Evolutionary conservation across 2,888 invertebrate genomes (phyloP).

Genomic region (Acronicta alni): DNA sequence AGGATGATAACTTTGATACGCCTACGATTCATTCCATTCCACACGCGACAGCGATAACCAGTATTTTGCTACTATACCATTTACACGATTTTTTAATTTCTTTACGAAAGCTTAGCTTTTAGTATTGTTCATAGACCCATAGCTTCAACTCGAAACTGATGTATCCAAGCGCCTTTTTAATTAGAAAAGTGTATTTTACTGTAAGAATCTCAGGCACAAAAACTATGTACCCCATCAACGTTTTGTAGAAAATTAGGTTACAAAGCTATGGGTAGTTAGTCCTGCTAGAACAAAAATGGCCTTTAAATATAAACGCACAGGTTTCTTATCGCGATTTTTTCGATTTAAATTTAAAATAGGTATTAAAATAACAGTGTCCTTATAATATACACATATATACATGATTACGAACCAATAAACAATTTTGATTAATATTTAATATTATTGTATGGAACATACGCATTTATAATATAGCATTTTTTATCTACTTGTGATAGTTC

Average conservation of each 20-base stretch:
- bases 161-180: conserved; percentile 1
- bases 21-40: conserved; percentile 82
- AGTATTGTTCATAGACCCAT: conserved; percentile 60
- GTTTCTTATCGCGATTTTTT: conserved; percentile 62
- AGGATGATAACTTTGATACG: conserved; percentile 71
- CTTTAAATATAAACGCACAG: conserved; percentile 65
- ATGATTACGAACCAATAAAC: conserved; percentile 55
- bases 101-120: conserved; percentile 78
- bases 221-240: conserved; percentile 26
- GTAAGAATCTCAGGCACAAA: conserved; percentile 47
- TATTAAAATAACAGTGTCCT: conserved; percentile 66
- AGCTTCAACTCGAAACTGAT: conserved; percentile 23
- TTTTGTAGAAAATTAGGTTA: conserved; percentile 30
- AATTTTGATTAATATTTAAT: conserved; percentile 53
- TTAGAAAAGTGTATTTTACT: not conserved
- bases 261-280: conserved; percentile 60
- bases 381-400: conserved; percentile 60
- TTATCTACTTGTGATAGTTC: conserved; percentile 75
- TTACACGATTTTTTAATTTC: conserved; percentile 73
- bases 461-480: conserved; percentile 80
- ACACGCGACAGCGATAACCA: conserved; percentile 67
- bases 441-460: conserved; percentile 63
- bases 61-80: conserved; percentile 83
- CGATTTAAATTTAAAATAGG: conserved; percentile 54
- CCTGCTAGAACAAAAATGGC: conserved; percentile 65